Percentiles rank a stretch among this genome's conserved stretches.
phyloP scores from a whole-genome alignment of 2,888 invertebrate species.

The Caenorhabditis drosophilae region DNA sequence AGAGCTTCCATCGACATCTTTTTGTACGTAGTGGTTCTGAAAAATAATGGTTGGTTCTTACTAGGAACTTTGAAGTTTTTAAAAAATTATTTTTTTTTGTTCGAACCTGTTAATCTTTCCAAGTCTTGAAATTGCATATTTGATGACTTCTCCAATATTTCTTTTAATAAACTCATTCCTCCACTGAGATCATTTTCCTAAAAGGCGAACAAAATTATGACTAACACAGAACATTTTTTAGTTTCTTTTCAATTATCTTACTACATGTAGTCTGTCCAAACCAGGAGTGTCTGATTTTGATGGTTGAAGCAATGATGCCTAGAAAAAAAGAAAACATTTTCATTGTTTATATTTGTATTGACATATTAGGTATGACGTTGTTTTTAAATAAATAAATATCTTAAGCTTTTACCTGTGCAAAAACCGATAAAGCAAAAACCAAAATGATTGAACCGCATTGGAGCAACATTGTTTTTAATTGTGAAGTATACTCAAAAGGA shows the following conservation, averaged over 20 bases:
- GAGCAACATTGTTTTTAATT: not conserved
- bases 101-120: slow-evolving; percentile 35
- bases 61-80: too few relatives aligned
- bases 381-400: too few relatives aligned
- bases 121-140: slow-evolving; percentile 25
- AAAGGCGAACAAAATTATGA: too few relatives aligned
- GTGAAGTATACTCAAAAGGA: too few relatives aligned
- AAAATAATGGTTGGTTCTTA: too few relatives aligned
- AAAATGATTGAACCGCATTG: slow-evolving; percentile 1
- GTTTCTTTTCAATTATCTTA: slow-evolving; percentile 8
- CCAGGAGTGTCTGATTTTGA: slow-evolving; percentile 20
- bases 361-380: not conserved
- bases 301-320: slow-evolving; percentile 23
- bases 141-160: slow-evolving; percentile 25
- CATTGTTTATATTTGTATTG: too few relatives aligned
- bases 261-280: slow-evolving; percentile 31
- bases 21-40: slow-evolving; percentile 43
- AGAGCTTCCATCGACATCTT: slow-evolving; percentile 56
- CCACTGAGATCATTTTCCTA: slow-evolving; percentile 24
- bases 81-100: too few relatives aligned
- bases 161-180: slow-evolving; percentile 26
- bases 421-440: not conserved
- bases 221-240: too few relatives aligned
- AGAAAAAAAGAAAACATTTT: too few relatives aligned
- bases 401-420: slow-evolving; percentile 5